These are phyloP conservation scores for Sigmodon hispidus DNA, from an alignment of 2,113 vertebrate species.

Conservation along the genomic window DNA sequence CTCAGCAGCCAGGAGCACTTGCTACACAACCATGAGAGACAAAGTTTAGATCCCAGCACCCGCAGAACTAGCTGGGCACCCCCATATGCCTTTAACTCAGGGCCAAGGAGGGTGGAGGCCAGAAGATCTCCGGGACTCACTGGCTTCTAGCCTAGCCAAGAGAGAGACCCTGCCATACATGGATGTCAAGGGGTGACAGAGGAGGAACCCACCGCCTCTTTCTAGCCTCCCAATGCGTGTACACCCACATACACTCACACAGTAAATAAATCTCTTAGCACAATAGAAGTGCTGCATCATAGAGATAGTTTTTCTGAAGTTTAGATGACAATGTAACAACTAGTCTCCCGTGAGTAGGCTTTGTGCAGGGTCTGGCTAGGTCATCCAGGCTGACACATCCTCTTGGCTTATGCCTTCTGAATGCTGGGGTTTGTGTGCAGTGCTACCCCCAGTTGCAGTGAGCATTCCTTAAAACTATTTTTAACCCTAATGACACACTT, in stretches of 20 bases:
- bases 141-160: neutral
- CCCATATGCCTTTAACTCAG: neutral
- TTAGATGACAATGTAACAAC: neutral
- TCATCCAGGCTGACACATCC: neutral
- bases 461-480: conserved; percentile 22
- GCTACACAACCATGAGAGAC: neutral
- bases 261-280: neutral
- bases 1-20: neutral
- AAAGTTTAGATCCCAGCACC: neutral
- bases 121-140: neutral
- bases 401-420: neutral
- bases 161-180: neutral
- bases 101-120: neutral
- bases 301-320: neutral
- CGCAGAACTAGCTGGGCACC: neutral
- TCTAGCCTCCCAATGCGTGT: neutral
- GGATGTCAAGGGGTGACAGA: neutral
- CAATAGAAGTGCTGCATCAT: neutral
- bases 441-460: neutral
- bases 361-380: neutral
- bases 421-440: neutral
- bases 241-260: neutral
- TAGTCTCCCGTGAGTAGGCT: neutral
- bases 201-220: neutral
- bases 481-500: conserved; percentile 37